Evolutionary conservation across 2,113 vertebrate species (phyloP).

Genomic region (Ibidorhyncha struthersii): DNA sequence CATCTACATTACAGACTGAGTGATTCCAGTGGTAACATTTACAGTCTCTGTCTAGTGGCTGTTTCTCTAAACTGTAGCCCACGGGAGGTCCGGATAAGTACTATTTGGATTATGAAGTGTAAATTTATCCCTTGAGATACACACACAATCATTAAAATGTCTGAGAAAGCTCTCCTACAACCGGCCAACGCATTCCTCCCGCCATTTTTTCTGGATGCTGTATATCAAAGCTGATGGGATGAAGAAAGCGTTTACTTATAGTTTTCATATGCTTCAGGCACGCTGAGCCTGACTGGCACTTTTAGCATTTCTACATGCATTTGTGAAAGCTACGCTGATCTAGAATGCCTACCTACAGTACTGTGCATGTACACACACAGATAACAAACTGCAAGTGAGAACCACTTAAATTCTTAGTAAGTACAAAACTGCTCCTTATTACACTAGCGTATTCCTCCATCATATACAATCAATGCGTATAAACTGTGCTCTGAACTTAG

Average conservation of each 20-base stretch:
- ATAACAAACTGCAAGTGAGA: not conserved
- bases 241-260: not conserved
- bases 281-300: not conserved
- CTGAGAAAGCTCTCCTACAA: not conserved
- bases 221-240: not conserved
- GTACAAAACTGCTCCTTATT: not conserved
- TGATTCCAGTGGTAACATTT: not conserved
- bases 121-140: not conserved
- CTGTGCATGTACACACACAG: not conserved
- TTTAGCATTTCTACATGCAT: not conserved
- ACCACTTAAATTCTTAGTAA: not conserved
- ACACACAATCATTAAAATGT: fast-evolving
- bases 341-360: not conserved
- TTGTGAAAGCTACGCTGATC: not conserved
- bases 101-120: not conserved
- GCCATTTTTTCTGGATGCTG: not conserved
- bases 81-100: not conserved
- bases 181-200: not conserved
- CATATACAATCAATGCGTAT: not conserved
- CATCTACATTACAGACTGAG: not conserved
- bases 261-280: not conserved
- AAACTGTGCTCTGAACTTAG: not conserved
- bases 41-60: not conserved
- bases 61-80: not conserved
- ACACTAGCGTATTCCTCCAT: not conserved